These are phyloP conservation scores for Ichneumoninae sp. DNA, from an alignment of 2,888 invertebrate species.

Conservation along the genomic window DNA sequence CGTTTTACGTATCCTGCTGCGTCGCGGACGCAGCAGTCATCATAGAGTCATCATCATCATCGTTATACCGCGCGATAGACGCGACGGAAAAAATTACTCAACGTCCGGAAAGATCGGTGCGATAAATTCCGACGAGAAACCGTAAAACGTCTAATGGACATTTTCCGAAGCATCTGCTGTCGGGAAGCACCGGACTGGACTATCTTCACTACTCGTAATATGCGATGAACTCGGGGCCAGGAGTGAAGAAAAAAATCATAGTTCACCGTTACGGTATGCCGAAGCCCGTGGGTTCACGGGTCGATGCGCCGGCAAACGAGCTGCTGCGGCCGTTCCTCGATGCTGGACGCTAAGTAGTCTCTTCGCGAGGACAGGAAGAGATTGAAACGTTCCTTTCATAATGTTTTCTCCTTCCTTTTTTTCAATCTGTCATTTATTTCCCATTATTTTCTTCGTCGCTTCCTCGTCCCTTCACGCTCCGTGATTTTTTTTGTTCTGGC, in stretches of 20 bases:
- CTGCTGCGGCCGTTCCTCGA: conserved; percentile 3
- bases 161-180: background rate
- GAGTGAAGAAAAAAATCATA: conserved; percentile 29
- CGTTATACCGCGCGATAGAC: conserved; percentile 1
- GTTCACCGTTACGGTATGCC: conserved; percentile 61
- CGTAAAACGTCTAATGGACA: conserved; percentile 12
- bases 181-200: background rate
- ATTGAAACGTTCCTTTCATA: conserved; percentile 32
- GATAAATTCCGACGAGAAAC: background rate
- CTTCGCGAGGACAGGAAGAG: conserved; percentile 35
- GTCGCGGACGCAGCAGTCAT: too few species aligned
- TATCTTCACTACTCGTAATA: background rate
- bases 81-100: background rate
- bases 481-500: background rate
- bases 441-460: background rate
- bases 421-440: background rate
- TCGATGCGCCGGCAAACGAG: conserved; percentile 59
- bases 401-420: background rate
- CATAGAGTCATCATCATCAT: conserved; percentile 4
- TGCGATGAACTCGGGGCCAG: background rate
- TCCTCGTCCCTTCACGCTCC: background rate
- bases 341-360: conserved; percentile 4
- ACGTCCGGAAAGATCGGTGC: background rate
- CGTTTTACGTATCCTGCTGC: background rate
- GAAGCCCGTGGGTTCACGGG: conserved; percentile 53